Evolutionary conservation across 1,140 invertebrate genomes (phyloP), one percentile per base, ranked within the genome.

Genomic region (Drosophila grimshawi): DNA sequence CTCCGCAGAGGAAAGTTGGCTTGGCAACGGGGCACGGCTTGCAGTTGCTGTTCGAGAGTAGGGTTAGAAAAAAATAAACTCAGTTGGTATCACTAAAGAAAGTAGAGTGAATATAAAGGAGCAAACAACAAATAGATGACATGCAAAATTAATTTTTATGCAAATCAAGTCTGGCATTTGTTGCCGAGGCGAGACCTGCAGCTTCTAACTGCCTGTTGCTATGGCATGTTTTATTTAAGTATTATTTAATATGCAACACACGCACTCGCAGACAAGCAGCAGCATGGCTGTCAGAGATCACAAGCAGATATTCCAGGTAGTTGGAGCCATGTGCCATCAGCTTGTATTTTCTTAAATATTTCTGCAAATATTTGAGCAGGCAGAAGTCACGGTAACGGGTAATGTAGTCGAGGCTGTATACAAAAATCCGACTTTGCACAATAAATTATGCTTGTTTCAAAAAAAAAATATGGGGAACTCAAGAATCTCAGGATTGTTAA

Each of bases 1-100:
- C 95, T 69, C 97, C 97, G 93, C 97, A 98, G 56, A 98, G 94
- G 94, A 98, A 97, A 75, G 95, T 95, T 35, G 96, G 96, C 78
- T 92, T 96, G 95, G 80, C 95, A 78, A 97, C 95, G 49, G 96
- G 95, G 94, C 97, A 96, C 67, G 95, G 94, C 80, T 95, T 95
- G 92, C 97, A 98, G 71, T 96, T 97, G 93, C 75, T 94, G 61
- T 19, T 73, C 46, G 41, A 10, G 62, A 30, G 49, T 83, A 45
- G 45, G 52, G 53, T 51, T 39, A 35, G 43, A 74, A 62, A 64
- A 55, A 10, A 41, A 43, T 4, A 43, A 43, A 43, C 39, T 43
- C 32, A 45, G 45, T 10, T 33, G 57, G 70, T 80, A 81, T 86
- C 80, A 74, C 76, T 33, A 52, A 67, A 63, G 49, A 72, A 72